Conservation (phyloP, 2,113 vertebrate genomes). For the Callorhinus ursinus region DNA sequence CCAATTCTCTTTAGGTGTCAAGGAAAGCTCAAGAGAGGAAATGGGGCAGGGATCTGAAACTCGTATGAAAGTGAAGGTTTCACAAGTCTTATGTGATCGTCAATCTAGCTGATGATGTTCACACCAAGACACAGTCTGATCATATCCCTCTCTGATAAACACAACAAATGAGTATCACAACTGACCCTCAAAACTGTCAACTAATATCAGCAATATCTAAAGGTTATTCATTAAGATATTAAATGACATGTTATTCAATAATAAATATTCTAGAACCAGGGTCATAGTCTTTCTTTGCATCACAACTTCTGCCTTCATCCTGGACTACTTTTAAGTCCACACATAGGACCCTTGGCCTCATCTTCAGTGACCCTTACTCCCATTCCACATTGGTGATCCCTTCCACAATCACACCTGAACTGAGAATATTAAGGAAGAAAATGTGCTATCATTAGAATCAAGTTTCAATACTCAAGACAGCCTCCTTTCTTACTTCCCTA, state of each 20-base stretch:
- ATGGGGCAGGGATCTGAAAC: background rate
- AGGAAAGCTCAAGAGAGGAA: background rate
- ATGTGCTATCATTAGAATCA: background rate
- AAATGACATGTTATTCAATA: background rate
- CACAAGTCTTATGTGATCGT: background rate
- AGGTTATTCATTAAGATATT: background rate
- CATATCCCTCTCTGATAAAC: background rate
- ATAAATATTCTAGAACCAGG: background rate
- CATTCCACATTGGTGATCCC: too few species aligned
- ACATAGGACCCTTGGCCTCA: background rate
- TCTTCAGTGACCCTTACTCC: background rate
- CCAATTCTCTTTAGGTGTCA: background rate
- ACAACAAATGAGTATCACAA: background rate
- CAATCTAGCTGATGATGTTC: background rate
- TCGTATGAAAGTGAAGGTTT: background rate
- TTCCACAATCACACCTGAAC: background rate
- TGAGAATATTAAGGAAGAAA: background rate
- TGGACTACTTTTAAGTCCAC: background rate
- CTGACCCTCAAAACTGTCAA: background rate
- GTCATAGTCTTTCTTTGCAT: background rate
- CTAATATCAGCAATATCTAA: background rate
- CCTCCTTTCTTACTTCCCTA: background rate
- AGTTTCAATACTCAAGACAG: background rate
- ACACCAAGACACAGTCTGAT: background rate
- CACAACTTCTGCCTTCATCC: background rate